Conservation (phyloP, 2,113 vertebrate species). For the Arvicanthis niloticus region DNA sequence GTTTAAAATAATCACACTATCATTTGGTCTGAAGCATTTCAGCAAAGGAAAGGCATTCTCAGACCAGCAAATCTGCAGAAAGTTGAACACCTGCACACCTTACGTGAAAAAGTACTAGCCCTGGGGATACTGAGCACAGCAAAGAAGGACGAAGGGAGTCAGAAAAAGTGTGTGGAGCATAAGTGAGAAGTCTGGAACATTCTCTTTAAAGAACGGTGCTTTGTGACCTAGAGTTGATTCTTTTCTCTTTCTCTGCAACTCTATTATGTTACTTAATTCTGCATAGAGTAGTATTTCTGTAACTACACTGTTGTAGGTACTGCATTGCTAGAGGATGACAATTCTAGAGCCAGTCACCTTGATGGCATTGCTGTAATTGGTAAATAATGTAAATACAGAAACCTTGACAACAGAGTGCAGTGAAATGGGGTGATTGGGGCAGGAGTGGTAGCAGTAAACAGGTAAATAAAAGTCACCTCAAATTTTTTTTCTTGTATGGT, state of each 20-base stretch:
- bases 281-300: neutral
- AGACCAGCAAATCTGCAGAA: neutral
- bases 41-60: neutral
- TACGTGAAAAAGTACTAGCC: neutral
- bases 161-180: neutral
- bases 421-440: neutral
- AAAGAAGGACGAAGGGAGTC: no score
- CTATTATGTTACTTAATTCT: neutral
- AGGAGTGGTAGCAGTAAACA: neutral
- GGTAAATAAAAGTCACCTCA: neutral
- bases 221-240: neutral
- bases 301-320: neutral
- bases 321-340: neutral
- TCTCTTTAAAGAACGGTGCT: neutral
- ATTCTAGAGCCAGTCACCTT: neutral
- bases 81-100: neutral
- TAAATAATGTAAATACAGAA: neutral
- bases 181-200: neutral
- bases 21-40: neutral
- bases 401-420: neutral
- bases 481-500: neutral
- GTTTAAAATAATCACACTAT: neutral
- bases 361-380: neutral
- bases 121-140: neutral
- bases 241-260: neutral